Conservation (phyloP, 1,140 invertebrate genomes). For the Hetaerina americana region DNA sequence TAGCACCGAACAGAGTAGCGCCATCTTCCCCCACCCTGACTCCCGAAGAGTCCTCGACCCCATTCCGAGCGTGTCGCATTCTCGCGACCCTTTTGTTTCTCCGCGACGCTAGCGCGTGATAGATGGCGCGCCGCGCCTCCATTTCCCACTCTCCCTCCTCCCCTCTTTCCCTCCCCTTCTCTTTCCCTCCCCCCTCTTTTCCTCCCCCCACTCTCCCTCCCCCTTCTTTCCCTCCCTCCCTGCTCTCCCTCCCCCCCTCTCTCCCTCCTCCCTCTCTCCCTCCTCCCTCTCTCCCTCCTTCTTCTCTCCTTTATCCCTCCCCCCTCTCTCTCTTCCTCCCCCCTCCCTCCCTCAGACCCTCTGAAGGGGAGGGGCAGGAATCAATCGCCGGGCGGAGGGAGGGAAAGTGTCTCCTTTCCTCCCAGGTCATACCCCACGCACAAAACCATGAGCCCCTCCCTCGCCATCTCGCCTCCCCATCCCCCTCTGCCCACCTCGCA, state of each 20-base stretch:
- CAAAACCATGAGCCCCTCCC: too few species aligned
- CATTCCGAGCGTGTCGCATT: too few species aligned
- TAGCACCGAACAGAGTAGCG: too few species aligned
- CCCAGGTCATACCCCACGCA: too few species aligned
- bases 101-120: too few species aligned
- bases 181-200: not conserved
- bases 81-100: too few species aligned
- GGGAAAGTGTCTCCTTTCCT: too few species aligned
- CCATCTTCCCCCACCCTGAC: too few species aligned
- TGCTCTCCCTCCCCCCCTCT: not conserved
- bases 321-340: not conserved
- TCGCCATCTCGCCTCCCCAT: too few species aligned
- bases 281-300: not conserved
- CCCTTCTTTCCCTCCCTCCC: not conserved
- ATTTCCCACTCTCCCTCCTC: not conserved
- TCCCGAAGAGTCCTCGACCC: too few species aligned
- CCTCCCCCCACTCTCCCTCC: not conserved
- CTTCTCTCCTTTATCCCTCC: not conserved
- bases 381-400: not conserved
- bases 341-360: not conserved
- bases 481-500: too few species aligned
- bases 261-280: not conserved
- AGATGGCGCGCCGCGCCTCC: too few species aligned
- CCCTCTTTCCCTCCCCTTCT: not conserved
- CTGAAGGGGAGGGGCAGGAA: not conserved